These are phyloP conservation scores for Colius striatus DNA, from an alignment of 2,113 vertebrate species.

Conservation along the genomic window DNA sequence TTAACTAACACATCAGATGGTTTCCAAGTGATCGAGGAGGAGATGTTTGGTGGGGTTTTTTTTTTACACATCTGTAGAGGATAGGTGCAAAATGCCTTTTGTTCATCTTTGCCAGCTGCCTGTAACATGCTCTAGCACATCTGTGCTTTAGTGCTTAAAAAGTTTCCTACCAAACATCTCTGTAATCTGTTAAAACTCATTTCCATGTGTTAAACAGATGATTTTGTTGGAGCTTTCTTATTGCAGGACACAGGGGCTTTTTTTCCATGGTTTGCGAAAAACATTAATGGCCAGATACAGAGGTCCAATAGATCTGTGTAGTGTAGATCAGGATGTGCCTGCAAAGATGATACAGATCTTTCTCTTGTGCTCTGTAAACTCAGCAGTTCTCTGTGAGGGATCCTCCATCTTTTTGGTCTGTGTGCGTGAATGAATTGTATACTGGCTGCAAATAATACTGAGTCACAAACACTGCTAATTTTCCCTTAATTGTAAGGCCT, in stretches of 20 bases:
- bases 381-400: neutral
- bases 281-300: neutral
- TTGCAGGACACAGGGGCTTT: neutral
- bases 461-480: neutral
- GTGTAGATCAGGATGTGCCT: neutral
- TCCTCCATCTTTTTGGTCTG: neutral
- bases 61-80: conserved; percentile 2
- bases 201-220: neutral
- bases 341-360: neutral
- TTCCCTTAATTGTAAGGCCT: neutral
- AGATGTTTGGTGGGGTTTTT: neutral
- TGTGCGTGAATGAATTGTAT: neutral
- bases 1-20: conserved; percentile 65
- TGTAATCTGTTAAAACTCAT: conserved; percentile 1
- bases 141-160: neutral
- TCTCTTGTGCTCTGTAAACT: neutral
- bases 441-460: neutral
- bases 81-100: conserved; percentile 19
- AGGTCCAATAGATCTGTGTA: neutral
- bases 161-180: neutral
- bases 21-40: conserved; percentile 54
- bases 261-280: neutral
- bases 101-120: conserved; percentile 31
- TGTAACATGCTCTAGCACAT: neutral
- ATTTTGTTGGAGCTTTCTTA: neutral